Evolutionary conservation across 2,888 invertebrate species (phyloP).

Genomic region (Eilema caniola): DNA sequence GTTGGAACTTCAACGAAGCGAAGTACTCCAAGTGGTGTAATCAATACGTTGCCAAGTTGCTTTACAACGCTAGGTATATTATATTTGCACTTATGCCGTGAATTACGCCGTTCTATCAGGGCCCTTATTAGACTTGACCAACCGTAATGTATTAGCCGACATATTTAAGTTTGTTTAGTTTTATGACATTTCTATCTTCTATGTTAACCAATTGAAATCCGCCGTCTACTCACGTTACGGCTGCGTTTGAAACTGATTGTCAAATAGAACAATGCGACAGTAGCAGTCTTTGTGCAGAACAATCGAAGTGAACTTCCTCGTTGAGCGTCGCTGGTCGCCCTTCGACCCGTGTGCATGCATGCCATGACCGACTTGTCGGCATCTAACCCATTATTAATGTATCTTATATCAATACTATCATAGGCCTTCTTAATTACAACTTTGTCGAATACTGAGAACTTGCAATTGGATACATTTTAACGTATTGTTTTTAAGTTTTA

Average conservation of each 20-base stretch:
- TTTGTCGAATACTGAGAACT: neutral
- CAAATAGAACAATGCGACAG: constrained; percentile 8
- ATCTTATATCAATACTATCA: neutral
- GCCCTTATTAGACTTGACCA: too few species aligned
- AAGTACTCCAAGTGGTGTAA: neutral
- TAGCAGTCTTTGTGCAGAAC: constrained; percentile 54
- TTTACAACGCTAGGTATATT: too few species aligned
- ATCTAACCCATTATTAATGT: neutral
- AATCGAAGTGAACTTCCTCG: constrained; percentile 66
- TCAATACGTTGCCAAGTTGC: neutral
- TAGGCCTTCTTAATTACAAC: neutral
- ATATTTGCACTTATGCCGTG: neutral
- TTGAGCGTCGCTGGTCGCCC: constrained; percentile 51
- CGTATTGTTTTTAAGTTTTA: too few species aligned
- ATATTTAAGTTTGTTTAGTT: too few species aligned
- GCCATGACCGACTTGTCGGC: constrained; percentile 50
- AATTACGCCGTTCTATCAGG: neutral
- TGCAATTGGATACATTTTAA: neutral
- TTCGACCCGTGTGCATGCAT: constrained; percentile 47
- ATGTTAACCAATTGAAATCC: too few species aligned
- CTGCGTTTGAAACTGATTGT: neutral
- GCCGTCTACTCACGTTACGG: too few species aligned
- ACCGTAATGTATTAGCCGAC: too few species aligned
- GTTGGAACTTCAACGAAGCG: neutral
- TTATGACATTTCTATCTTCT: too few species aligned